Conservation (phyloP, 2,797 vertebrate species). For the Melanotaenia pygmaea region DNA sequence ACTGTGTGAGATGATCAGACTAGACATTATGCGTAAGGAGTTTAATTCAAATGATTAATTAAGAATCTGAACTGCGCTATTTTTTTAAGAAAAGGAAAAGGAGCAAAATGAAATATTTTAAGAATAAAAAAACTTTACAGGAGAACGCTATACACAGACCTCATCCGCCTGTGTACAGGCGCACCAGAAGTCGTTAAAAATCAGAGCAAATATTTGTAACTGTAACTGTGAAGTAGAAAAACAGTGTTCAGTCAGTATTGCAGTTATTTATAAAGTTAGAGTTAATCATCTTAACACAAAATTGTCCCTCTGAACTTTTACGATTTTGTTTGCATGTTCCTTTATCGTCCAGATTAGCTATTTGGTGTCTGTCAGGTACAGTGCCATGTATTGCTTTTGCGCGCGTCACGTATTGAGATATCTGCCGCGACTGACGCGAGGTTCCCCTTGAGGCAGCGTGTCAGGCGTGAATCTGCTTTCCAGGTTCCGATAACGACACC, state of each 20-base stretch:
- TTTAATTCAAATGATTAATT: neutral
- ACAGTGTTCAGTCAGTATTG: neutral
- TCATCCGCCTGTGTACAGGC: too few species aligned
- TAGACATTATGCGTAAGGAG: neutral
- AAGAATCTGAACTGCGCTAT: too few species aligned
- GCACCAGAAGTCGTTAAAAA: too few species aligned
- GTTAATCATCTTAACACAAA: neutral
- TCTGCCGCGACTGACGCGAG: constrained; percentile 42
- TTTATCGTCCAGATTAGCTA: neutral
- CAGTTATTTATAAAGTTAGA: neutral
- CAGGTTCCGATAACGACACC: constrained; percentile 1
- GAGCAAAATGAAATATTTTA: neutral
- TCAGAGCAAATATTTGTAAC: neutral
- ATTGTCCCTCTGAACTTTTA: constrained; percentile 28
- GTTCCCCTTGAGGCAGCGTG: constrained; percentile 40
- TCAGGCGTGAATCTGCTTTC: constrained; percentile 17
- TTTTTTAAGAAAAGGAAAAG: too few species aligned
- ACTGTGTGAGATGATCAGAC: neutral
- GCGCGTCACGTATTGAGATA: constrained; percentile 32
- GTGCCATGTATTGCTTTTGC: constrained; percentile 18
- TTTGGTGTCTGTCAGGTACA: neutral
- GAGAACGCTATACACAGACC: too few species aligned
- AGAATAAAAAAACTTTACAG: neutral
- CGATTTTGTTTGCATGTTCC: neutral
- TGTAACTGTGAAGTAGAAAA: neutral